Evolutionary conservation across 2,797 vertebrate genomes (phyloP).

Genomic region (Gambusia yucatana): DNA sequence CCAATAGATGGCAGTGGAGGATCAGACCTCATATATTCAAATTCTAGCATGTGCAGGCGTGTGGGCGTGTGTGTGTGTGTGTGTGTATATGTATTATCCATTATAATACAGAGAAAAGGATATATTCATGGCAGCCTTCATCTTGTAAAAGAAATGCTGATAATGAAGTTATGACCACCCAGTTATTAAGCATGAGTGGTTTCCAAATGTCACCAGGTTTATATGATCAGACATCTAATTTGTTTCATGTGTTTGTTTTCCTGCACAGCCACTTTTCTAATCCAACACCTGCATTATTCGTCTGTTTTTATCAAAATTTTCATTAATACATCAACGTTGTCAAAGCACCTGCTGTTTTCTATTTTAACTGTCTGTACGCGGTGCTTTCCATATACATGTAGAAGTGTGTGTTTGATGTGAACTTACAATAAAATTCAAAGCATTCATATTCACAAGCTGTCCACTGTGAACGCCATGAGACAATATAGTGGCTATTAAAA

Average conservation of each 20-base stretch:
- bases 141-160: conserved; percentile 15
- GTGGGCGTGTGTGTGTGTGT: background rate
- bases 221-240: conserved; percentile 22
- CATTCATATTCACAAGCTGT: background rate
- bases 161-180: conserved; percentile 17
- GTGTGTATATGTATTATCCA: background rate
- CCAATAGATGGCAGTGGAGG: conserved; percentile 72
- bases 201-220: conserved; percentile 14
- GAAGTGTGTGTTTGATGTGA: background rate
- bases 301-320: background rate
- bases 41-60: background rate
- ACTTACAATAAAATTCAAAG: background rate
- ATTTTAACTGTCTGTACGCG: background rate
- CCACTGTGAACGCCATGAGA: background rate
- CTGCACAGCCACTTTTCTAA: conserved; percentile 4
- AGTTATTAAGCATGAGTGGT: conserved; percentile 9
- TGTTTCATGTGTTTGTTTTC: conserved; percentile 21
- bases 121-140: conserved; percentile 16
- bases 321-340: background rate
- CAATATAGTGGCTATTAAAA: background rate
- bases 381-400: background rate
- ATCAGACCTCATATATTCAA: conserved; percentile 19
- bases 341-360: background rate
- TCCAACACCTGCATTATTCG: background rate
- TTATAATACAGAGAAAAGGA: background rate